Conservation (phyloP, 1,140 invertebrate genomes). For the Aethina tumida region DNA sequence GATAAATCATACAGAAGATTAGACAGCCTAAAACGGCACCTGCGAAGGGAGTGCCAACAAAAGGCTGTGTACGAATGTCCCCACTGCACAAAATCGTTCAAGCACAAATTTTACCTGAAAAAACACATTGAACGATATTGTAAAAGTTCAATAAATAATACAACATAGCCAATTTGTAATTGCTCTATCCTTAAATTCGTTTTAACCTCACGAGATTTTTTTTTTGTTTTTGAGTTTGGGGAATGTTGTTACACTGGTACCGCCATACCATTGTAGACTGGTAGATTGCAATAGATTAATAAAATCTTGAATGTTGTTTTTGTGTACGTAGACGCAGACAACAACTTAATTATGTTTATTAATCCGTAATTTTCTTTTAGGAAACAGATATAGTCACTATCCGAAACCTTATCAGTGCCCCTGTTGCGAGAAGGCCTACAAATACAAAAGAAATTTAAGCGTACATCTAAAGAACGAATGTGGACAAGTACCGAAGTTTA, state of each 20-base stretch:
- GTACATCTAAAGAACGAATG: slow-evolving; percentile 23
- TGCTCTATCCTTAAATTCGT: background rate
- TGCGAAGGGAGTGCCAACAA: slow-evolving; percentile 11
- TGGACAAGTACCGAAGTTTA: slow-evolving; percentile 14
- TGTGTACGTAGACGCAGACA: background rate
- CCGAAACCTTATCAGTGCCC: slow-evolving; percentile 11
- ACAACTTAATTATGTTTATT: background rate
- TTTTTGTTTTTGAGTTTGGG: no score
- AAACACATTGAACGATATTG: slow-evolving; percentile 3
- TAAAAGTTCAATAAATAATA: slow-evolving; percentile 2
- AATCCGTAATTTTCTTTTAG: background rate
- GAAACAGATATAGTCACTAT: background rate
- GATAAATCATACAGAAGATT: slow-evolving; percentile 9
- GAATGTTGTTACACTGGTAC: no score
- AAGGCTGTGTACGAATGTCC: slow-evolving; percentile 3
- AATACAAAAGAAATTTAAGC: slow-evolving; percentile 17
- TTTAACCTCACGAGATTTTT: no score
- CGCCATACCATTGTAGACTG: no score
- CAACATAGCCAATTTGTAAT: background rate
- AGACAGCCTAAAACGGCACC: slow-evolving; percentile 12
- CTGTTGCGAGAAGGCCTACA: slow-evolving; percentile 18
- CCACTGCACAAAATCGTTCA: slow-evolving; percentile 6
- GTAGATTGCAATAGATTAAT: background rate
- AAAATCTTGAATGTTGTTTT: background rate
- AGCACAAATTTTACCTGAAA: slow-evolving; percentile 8